A percentile compares a stretch with the other conserved stretches of the same genome.
Conservation (phyloP, 2,888 invertebrate species). For the Carcina quercana region DNA sequence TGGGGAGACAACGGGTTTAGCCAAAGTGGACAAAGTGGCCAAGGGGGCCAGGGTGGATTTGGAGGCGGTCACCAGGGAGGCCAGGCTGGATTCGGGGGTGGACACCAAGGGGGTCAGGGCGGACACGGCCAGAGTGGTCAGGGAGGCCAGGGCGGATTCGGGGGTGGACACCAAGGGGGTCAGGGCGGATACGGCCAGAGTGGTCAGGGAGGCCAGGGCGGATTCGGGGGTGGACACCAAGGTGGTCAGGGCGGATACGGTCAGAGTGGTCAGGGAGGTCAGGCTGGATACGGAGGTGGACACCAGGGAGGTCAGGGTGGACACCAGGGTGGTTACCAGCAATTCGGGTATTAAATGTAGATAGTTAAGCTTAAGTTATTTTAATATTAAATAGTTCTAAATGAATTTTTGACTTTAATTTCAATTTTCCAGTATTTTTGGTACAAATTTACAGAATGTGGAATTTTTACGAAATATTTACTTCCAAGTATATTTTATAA, state of each 20-base stretch:
- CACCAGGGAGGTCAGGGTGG: background rate
- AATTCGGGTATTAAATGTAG: background rate
- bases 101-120: background rate
- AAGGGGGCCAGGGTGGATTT: background rate
- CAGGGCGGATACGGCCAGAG: constrained; percentile 13
- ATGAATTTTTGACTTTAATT: too few species aligned
- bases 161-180: background rate
- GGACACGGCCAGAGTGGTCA: too few species aligned
- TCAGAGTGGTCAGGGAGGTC: constrained; percentile 1
- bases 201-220: constrained; percentile 9
- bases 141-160: too few species aligned
- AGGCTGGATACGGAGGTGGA: too few species aligned
- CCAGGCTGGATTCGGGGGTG: background rate
- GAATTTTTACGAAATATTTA: too few species aligned
- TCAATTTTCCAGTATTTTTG: too few species aligned
- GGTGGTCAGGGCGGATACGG: constrained; percentile 11
- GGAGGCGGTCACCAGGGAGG: background rate
- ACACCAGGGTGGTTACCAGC: constrained; percentile 1
- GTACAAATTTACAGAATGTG: too few species aligned
- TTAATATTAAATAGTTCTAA: too few species aligned
- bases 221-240: constrained; percentile 3
- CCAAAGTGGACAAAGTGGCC: background rate
- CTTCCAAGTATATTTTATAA: too few species aligned
- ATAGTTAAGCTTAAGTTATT: too few species aligned
- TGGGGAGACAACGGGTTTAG: background rate